Evolutionary conservation across 2,797 vertebrate genomes (phyloP).

Genomic region (Muscicapa comitata): DNA sequence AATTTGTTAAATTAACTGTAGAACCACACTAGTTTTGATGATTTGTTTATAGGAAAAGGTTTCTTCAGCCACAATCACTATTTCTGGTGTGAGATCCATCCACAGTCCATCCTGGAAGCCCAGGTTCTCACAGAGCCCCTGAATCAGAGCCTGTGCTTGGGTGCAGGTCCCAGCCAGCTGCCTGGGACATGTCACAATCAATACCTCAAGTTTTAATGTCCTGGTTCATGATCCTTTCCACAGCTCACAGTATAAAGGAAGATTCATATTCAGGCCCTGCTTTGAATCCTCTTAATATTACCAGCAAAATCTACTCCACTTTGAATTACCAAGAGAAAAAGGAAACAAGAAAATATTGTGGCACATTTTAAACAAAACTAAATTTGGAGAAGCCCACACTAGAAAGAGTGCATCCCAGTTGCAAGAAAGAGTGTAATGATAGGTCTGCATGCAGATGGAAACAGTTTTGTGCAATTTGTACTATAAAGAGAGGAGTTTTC

Average conservation of each 20-base stretch:
- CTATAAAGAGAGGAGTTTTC: not conserved
- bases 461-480: not conserved
- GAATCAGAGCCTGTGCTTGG: not conserved
- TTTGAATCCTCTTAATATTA: not conserved
- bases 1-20: not conserved
- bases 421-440: not conserved
- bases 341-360: not conserved
- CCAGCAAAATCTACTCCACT: not conserved
- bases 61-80: not conserved
- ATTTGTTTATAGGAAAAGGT: not conserved
- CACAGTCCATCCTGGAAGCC: fast-evolving
- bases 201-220: not conserved
- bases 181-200: not conserved
- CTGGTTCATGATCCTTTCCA: not conserved
- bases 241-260: not conserved
- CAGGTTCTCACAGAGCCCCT: not conserved
- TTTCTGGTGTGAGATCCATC: not conserved
- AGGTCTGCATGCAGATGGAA: not conserved
- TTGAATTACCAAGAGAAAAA: not conserved
- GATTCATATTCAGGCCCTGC: not conserved
- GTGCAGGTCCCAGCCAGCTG: not conserved
- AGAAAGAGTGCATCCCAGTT: not conserved
- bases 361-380: not conserved
- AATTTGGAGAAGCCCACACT: not conserved
- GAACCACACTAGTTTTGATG: not conserved